phyloP scores from a whole-genome alignment of 2,888 invertebrate genomes.

The Cephus pygmeus region DNA sequence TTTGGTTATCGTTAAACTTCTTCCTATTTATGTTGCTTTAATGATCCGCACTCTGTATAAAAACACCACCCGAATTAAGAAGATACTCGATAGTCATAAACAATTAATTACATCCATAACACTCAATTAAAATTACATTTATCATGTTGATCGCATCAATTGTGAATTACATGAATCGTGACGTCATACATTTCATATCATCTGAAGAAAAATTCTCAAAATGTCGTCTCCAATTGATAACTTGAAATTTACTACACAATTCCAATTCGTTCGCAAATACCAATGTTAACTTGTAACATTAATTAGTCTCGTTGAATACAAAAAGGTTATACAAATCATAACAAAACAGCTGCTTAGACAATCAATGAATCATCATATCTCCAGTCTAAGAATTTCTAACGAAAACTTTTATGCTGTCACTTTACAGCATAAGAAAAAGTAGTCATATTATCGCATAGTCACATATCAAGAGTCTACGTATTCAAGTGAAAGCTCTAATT shows the following conservation, averaged over 20 bases:
- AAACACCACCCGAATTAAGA: neutral
- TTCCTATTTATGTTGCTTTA: neutral
- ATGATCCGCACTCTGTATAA: neutral
- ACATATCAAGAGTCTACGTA: neutral
- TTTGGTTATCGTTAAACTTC: neutral
- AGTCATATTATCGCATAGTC: neutral
- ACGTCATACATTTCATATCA: neutral
- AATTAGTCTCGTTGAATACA: too few relatives aligned
- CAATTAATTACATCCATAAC: neutral
- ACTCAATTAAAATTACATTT: neutral
- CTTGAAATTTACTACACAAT: too few relatives aligned
- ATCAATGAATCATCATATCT: neutral
- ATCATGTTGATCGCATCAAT: neutral
- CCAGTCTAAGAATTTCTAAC: neutral
- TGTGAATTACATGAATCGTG: neutral
- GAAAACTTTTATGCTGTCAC: neutral
- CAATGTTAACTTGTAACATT: too few relatives aligned
- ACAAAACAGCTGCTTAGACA: neutral
- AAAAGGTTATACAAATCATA: neutral
- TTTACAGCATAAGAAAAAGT: neutral
- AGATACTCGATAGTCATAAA: neutral
- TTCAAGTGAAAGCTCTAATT: neutral
- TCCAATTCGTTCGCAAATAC: too few relatives aligned
- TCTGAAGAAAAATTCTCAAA: too few relatives aligned
- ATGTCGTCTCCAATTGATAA: too few relatives aligned